These are phyloP conservation scores for Laupala kohalensis DNA, from an alignment of 1,140 invertebrate species.

Conservation along the genomic window DNA sequence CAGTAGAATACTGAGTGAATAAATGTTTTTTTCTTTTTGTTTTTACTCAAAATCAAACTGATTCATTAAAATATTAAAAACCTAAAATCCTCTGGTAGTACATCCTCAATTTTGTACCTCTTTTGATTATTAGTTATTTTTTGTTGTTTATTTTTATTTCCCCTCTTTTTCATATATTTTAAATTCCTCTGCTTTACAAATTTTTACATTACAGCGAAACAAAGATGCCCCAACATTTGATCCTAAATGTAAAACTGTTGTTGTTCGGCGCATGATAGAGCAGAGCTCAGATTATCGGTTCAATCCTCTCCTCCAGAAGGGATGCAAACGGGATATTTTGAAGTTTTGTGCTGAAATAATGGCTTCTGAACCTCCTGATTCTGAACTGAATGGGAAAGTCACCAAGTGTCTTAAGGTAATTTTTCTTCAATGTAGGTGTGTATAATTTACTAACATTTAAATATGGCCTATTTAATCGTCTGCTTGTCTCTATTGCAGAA, in stretches of 20 bases:
- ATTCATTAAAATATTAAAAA: neutral
- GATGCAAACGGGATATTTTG: conserved; percentile 58
- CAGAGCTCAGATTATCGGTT: conserved; percentile 86
- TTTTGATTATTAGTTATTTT: neutral
- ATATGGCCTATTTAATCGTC: neutral
- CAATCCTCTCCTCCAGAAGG: conserved; percentile 71
- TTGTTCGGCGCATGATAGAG: conserved; percentile 80
- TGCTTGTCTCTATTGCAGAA: conserved; percentile 31
- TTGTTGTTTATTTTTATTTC: no score
- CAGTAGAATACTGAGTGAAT: no score
- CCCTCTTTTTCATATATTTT: no score
- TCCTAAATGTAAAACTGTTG: conserved; percentile 68
- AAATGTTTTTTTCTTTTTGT: neutral
- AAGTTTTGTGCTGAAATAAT: conserved; percentile 48
- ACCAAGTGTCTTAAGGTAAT: conserved; percentile 24
- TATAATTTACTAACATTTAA: neutral
- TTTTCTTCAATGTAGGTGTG: neutral
- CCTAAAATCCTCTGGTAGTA: neutral
- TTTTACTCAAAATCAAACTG: neutral
- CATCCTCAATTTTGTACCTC: neutral
- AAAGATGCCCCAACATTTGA: conserved; percentile 74
- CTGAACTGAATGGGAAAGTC: conserved; percentile 44
- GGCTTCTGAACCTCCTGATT: conserved; percentile 12
- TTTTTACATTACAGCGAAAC: conserved; percentile 34
- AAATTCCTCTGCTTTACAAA: no score